Base-by-base conservation (phyloP, 2,113 vertebrate genomes). In the Chaenocephalus aceratus region DNA sequence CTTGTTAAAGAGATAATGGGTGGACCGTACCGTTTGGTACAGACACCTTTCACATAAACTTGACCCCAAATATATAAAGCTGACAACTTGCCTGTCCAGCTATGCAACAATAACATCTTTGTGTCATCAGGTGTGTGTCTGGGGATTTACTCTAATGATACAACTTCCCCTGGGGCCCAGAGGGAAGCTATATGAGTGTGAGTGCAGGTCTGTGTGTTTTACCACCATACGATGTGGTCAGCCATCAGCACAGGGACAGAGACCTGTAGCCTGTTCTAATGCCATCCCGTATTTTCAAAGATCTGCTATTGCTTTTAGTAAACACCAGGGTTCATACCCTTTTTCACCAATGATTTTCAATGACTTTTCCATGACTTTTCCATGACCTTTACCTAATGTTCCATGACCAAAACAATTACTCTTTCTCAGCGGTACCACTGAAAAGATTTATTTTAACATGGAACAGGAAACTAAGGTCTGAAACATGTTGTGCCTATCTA, bases 261-360 rank as follows among this genome's bases (percentile, higher is more conserved):
- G 49, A 86, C 51, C 66, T 64, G 72, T n/a, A 51, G 45, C 67
- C 48, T 59, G n/a, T 21, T 73, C 49, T 15, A 63, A 87, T 78
- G 69, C 74, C 82, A 63, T 83, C 85, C 85, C 88, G 68, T 91
- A 92, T 89, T 91, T 91, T 79, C 57, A 76, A 57, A 26, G 26
- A 71, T 41, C 66, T 36, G 53, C 69, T 65, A 57, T 21, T 90
- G 89, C 83, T 92, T 93, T 91, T 18, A 80, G 85, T 91, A 87
- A 91, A 93, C 26, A 26, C 26, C 26, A 26, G 26, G 26, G 26
- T 26, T 26, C 26, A 26, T 26, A 26, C 26, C 2, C 26, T 26
- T 26, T 26, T 26, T 26, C 26, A 26, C 26, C 26, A 26, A 26
- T 26, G 26, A 26, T 26, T 26, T 26, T 2, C 26, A 26, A 26